A percentile compares a stretch with the other conserved stretches of the same genome.
phyloP scores from a whole-genome alignment of 2,797 vertebrate species.

The Ispidina picta region DNA sequence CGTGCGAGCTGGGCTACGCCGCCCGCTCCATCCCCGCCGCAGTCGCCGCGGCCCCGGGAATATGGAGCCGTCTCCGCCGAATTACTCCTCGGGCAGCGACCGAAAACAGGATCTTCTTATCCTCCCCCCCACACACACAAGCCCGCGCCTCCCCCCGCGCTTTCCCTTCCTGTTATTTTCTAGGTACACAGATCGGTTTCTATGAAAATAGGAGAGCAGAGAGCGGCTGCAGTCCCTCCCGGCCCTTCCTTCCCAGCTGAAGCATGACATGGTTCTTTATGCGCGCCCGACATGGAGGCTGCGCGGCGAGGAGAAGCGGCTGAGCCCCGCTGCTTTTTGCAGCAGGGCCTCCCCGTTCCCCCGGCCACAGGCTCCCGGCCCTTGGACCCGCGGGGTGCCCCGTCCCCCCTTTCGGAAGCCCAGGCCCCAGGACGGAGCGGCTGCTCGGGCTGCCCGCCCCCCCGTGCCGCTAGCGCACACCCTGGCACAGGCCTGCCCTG shows the following conservation, averaged over 20 bases:
- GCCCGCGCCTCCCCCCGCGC: constrained; percentile 25
- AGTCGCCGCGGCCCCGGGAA: constrained; percentile 50
- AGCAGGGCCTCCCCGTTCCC: not conserved
- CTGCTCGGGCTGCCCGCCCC: not conserved
- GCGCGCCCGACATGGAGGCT: constrained; percentile 47
- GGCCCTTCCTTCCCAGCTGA: constrained; percentile 42
- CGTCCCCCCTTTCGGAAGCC: not conserved
- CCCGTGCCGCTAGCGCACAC: too few relatives aligned
- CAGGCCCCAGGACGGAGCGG: not conserved
- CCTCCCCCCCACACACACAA: not conserved
- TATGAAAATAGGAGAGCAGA: constrained; percentile 56
- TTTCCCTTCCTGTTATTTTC: constrained; percentile 67
- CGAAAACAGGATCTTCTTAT: constrained; percentile 66
- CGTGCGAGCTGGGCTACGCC: constrained; percentile 28
- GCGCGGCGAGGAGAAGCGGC: not conserved
- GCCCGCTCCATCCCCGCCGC: constrained; percentile 40
- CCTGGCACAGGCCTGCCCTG: not conserved
- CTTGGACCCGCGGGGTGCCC: not conserved
- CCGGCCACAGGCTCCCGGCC: not conserved
- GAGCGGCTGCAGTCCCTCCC: constrained; percentile 34
- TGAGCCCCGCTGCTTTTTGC: not conserved
- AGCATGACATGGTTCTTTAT: constrained; percentile 58
- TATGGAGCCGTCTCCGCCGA: constrained; percentile 64
- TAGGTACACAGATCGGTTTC: constrained; percentile 69
- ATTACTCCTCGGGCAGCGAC: constrained; percentile 71